Evolutionary conservation across 2,888 invertebrate species (phyloP).

Genomic region (Sphaerophoria rueppellii): DNA sequence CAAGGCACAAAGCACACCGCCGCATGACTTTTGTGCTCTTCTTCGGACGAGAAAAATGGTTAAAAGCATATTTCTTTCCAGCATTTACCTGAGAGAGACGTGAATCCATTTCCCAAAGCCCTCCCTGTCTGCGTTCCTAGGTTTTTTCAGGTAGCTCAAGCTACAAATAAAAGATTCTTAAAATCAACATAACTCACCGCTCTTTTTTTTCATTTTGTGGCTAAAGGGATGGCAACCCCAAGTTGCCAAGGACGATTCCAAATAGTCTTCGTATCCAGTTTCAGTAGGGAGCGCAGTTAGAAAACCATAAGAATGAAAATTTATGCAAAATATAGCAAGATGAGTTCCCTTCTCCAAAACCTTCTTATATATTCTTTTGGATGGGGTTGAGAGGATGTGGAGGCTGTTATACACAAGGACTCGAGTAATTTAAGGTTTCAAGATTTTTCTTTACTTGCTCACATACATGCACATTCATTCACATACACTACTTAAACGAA

Average conservation of each 20-base stretch:
- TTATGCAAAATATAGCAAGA: constrained; percentile 65
- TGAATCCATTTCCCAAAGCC: not conserved
- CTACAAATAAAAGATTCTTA: constrained; percentile 69
- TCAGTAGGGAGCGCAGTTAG: not conserved
- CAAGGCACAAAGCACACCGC: not conserved
- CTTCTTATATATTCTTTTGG: too few species aligned
- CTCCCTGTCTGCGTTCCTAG: not conserved
- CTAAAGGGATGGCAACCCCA: constrained; percentile 6
- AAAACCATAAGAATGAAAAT: constrained; percentile 51
- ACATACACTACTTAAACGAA: constrained; percentile 1
- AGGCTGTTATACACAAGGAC: not conserved
- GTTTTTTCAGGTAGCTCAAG: constrained; percentile 1
- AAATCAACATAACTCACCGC: constrained; percentile 68
- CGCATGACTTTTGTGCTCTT: constrained; percentile 52
- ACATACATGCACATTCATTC: not conserved
- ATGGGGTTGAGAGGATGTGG: not conserved
- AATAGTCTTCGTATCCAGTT: constrained; percentile 16
- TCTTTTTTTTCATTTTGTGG: not conserved
- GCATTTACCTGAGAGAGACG: constrained; percentile 21
- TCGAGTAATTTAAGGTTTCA: constrained; percentile 57
- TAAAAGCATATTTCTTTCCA: constrained; percentile 59
- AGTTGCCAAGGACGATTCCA: constrained; percentile 25
- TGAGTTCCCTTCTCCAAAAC: constrained; percentile 5
- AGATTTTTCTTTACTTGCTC: constrained; percentile 39
- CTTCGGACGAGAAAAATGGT: constrained; percentile 49